These are phyloP conservation scores for Phataginus tetradactyla DNA, from an alignment of 2,797 vertebrate genomes.

Conservation along the genomic window DNA sequence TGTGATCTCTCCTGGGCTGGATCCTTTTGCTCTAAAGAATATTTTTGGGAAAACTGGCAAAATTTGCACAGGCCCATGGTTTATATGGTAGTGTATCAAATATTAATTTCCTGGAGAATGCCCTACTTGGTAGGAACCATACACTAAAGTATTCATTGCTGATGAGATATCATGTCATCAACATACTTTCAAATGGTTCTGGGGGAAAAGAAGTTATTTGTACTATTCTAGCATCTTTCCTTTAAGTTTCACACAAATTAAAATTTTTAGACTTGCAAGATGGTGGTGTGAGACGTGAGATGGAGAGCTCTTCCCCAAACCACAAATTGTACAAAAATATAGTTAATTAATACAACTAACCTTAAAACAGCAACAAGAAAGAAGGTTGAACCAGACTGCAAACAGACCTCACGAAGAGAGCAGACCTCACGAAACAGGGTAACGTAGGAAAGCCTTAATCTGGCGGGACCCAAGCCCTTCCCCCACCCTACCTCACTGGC, in stretches of 20 bases:
- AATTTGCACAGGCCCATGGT: background rate
- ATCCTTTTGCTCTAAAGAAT: background rate
- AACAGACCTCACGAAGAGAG: too few relatives aligned
- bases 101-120: background rate
- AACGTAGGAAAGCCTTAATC: too few relatives aligned
- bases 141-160: background rate
- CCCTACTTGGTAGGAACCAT: background rate
- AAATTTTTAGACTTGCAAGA: background rate
- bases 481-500: too few relatives aligned
- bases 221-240: background rate
- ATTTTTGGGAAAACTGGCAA: background rate
- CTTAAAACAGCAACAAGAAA: too few relatives aligned
- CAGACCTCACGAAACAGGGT: too few relatives aligned
- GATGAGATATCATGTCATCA: background rate
- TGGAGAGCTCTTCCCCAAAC: too few relatives aligned
- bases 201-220: background rate
- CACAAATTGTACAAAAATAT: too few relatives aligned
- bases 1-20: background rate
- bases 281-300: too few relatives aligned
- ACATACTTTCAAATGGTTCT: background rate
- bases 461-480: too few relatives aligned
- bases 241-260: conserved; percentile 13
- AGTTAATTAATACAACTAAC: too few relatives aligned
- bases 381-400: too few relatives aligned
- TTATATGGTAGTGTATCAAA: background rate